A percentile compares a stretch with the other conserved stretches of the same genome.
Conservation (phyloP, 2,888 invertebrate species). For the Lingula anatina region DNA sequence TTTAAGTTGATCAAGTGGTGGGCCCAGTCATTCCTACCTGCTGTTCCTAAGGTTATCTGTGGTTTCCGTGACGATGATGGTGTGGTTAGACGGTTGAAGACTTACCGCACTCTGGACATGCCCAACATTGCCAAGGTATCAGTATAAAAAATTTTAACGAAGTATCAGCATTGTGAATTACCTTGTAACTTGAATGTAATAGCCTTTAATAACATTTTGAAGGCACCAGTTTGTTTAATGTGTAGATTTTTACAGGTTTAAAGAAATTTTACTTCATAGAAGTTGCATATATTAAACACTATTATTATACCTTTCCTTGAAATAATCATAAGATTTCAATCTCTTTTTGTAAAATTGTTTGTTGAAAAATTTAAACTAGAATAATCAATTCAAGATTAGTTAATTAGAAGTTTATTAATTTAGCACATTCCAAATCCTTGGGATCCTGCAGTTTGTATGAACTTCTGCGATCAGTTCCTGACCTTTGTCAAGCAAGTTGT, state of each 20-base stretch:
- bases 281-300: no score
- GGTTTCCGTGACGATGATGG: slow-evolving; percentile 69
- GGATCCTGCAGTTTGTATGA: slow-evolving; percentile 63
- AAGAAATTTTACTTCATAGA: no score
- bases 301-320: no score
- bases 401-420: slow-evolving; percentile 5
- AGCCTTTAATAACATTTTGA: background rate
- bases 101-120: slow-evolving; percentile 57
- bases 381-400: no score
- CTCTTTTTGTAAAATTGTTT: no score
- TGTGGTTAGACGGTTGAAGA: slow-evolving; percentile 60
- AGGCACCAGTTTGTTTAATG: background rate
- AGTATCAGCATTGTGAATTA: slow-evolving; percentile 4
- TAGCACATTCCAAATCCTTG: slow-evolving; percentile 44
- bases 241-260: no score
- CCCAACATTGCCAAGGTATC: slow-evolving; percentile 56
- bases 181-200: background rate
- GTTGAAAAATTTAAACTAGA: no score
- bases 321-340: no score
- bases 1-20: slow-evolving; percentile 66
- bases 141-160: no score
- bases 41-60: slow-evolving; percentile 64
- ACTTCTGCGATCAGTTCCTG: slow-evolving; percentile 65
- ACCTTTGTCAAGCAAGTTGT: slow-evolving; percentile 26
- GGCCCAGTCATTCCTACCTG: slow-evolving; percentile 72